phyloP scores from a whole-genome alignment of 2,797 vertebrate species.

The Mormyrops boulengeri region DNA sequence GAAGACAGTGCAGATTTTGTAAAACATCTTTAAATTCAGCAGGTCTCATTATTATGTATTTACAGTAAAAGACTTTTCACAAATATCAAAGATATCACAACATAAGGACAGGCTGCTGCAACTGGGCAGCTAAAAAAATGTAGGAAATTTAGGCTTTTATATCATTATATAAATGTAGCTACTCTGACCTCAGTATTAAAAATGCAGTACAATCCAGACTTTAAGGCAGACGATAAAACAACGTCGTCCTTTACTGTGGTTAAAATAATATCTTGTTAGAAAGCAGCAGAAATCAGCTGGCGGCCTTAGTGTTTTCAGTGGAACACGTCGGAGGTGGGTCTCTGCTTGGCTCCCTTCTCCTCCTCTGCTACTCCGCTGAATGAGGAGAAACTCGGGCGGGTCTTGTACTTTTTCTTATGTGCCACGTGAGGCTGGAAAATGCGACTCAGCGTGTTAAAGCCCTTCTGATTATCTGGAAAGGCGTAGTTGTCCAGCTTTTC shows the following conservation, averaged over 20 bases:
- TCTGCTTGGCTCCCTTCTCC: slow-evolving; percentile 23
- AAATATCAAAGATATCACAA: not conserved
- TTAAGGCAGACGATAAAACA: not conserved
- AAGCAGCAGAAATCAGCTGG: not conserved
- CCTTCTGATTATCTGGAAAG: slow-evolving; percentile 63
- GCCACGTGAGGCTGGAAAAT: slow-evolving; percentile 68
- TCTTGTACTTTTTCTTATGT: slow-evolving; percentile 68
- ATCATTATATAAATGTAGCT: not conserved
- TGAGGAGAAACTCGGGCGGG: slow-evolving; percentile 47
- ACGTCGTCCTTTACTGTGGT: not conserved
- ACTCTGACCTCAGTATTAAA: not conserved
- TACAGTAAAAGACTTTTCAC: not conserved
- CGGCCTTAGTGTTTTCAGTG: slow-evolving; percentile 34
- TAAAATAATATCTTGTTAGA: not conserved
- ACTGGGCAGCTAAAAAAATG: not conserved
- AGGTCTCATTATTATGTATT: not conserved
- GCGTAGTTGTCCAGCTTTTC: slow-evolving; percentile 58
- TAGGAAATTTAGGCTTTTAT: not conserved
- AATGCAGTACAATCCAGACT: not conserved
- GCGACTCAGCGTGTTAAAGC: slow-evolving; percentile 74
- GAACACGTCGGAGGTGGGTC: slow-evolving; percentile 48
- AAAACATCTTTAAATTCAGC: not conserved
- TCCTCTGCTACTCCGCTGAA: slow-evolving; percentile 43
- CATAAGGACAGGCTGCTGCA: not conserved
- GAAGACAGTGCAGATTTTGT: not conserved